Conservation (phyloP, 2,888 invertebrate species). For the Perizoma flavofasciatum region DNA sequence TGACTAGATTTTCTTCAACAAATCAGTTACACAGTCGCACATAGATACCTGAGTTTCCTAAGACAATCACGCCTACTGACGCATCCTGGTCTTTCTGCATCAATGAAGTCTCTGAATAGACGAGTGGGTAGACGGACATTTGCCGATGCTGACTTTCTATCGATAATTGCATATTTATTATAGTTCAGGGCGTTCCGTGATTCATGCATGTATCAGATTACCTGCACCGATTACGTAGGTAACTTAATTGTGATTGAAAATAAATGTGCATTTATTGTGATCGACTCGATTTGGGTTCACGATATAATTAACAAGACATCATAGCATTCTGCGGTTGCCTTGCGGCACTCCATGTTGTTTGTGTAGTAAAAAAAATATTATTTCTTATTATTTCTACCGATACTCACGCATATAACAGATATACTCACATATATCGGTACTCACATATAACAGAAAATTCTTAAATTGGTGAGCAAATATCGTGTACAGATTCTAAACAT, state of each 20-base stretch:
- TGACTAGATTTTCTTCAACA: conserved; percentile 16
- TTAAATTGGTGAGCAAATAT: no score
- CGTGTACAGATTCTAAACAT: no score
- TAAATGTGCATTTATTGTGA: conserved; percentile 33
- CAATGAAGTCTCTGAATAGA: conserved; percentile 55
- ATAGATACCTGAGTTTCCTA: conserved; percentile 31
- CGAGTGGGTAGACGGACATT: conserved; percentile 66
- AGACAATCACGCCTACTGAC: conserved; percentile 64
- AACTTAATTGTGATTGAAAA: conserved; percentile 30
- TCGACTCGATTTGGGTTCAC: conserved; percentile 26
- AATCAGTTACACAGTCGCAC: conserved; percentile 18
- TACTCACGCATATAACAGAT: no score
- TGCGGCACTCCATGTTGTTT: conserved; percentile 10
- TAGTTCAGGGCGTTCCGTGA: conserved; percentile 48
- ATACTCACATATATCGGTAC: conserved; percentile 6
- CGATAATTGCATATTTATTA: conserved; percentile 61
- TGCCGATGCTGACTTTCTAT: conserved; percentile 78
- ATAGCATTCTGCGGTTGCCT: conserved; percentile 16
- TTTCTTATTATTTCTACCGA: conserved; percentile 28
- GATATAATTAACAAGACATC: conserved; percentile 23
- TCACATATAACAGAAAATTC: conserved; percentile 2
- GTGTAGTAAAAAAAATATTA: conserved; percentile 18
- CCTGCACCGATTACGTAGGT: conserved; percentile 25
- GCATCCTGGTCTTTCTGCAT: conserved; percentile 67
- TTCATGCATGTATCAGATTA: conserved; percentile 45